Evolutionary conservation across 2,113 vertebrate genomes (phyloP).

Genomic region (Gobiocypris rarus): DNA sequence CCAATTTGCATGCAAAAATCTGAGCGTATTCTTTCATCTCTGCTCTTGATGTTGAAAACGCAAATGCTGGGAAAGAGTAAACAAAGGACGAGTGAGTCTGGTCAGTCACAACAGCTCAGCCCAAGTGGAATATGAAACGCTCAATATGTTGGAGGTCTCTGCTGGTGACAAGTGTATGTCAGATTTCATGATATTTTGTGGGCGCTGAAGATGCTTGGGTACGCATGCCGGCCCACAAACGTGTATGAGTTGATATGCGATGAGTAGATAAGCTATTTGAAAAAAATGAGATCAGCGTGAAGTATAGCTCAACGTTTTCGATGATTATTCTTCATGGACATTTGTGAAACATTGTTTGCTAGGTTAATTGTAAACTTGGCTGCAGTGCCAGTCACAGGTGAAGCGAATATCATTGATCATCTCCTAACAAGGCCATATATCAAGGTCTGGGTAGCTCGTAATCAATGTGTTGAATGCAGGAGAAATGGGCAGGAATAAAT

Average conservation of each 20-base stretch:
- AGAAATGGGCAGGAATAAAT: too few species aligned
- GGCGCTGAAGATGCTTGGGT: neutral
- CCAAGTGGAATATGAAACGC: neutral
- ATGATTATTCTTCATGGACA: neutral
- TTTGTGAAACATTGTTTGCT: neutral
- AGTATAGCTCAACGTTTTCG: neutral
- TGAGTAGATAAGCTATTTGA: too few species aligned
- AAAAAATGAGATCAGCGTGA: neutral
- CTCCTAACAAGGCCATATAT: too few species aligned
- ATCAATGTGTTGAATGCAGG: too few species aligned
- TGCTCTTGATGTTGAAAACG: conserved; percentile 21
- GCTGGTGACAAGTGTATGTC: neutral
- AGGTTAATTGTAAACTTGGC: neutral
- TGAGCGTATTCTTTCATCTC: conserved; percentile 32
- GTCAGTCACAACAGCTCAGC: neutral
- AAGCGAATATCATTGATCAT: too few species aligned
- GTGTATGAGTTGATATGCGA: neutral
- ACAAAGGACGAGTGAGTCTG: neutral
- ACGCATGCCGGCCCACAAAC: neutral
- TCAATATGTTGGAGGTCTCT: conserved; percentile 1
- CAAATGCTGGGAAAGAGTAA: neutral
- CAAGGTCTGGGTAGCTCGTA: too few species aligned
- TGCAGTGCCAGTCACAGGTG: too few species aligned
- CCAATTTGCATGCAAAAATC: conserved; percentile 39
- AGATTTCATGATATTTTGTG: neutral